A percentile compares a stretch with the other conserved stretches of the same genome.
Conservation (phyloP, 2,113 vertebrate genomes). For the Acrocephalus arundinaceus region DNA sequence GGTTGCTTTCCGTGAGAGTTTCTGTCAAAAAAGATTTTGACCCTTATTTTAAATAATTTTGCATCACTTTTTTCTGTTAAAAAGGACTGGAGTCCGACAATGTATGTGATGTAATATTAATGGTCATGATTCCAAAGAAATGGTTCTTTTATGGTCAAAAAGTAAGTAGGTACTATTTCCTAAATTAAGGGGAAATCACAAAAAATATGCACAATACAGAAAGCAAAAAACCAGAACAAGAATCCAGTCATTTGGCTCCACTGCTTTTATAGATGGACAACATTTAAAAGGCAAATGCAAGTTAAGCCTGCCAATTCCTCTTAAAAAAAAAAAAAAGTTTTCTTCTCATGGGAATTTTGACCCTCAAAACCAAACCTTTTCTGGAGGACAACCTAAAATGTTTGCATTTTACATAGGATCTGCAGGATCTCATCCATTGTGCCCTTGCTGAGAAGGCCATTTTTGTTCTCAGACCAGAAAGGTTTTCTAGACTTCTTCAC, state of each 20-base stretch:
- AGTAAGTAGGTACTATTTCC: background rate
- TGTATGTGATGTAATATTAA: background rate
- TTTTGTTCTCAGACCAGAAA: background rate
- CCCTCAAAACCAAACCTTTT: background rate
- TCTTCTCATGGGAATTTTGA: background rate
- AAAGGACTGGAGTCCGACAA: background rate
- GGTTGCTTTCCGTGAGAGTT: background rate
- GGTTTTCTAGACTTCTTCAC: background rate
- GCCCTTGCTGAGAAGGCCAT: background rate
- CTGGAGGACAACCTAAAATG: background rate
- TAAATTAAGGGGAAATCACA: background rate
- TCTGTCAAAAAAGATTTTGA: background rate
- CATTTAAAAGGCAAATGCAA: background rate
- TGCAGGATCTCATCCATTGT: fast-evolving
- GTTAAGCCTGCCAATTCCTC: background rate
- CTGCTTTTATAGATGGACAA: background rate
- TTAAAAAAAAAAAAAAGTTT: background rate
- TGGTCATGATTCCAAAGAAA: background rate
- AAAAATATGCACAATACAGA: background rate
- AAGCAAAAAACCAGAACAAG: background rate
- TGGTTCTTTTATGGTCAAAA: background rate
- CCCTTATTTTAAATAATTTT: background rate
- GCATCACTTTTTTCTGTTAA: background rate
- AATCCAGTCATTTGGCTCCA: background rate
- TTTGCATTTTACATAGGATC: background rate